Conservation (phyloP, 2,888 invertebrate genomes). For the Mongoloraphidia duomilia region DNA sequence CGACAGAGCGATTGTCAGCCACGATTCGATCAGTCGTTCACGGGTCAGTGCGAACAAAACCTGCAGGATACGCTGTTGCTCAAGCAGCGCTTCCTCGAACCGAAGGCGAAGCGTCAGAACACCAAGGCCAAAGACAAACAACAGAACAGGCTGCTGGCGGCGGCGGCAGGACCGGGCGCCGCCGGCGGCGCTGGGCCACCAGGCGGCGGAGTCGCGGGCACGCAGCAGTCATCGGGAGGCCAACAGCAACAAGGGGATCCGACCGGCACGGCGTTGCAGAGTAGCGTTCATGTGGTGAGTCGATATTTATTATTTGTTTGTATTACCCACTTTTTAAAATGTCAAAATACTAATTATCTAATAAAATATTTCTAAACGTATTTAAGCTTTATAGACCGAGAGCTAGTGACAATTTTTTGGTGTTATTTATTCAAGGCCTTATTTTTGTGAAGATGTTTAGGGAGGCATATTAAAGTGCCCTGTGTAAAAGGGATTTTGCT, state of each 20-base stretch:
- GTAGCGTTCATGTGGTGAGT: constrained; percentile 65
- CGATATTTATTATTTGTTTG: too few relatives aligned
- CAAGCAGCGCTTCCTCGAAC: constrained; percentile 81
- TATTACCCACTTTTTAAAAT: too few relatives aligned
- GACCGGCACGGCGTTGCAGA: constrained; percentile 36
- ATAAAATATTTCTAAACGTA: too few relatives aligned
- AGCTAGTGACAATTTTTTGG: too few relatives aligned
- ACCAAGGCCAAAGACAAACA: constrained; percentile 65
- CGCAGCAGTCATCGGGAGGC: constrained; percentile 1
- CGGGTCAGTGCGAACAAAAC: constrained; percentile 78
- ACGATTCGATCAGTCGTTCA: constrained; percentile 77
- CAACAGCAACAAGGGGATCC: constrained; percentile 14
- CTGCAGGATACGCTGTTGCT: constrained; percentile 76
- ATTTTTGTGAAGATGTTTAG: too few relatives aligned
- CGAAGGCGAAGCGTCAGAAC: constrained; percentile 75
- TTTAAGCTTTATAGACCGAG: too few relatives aligned
- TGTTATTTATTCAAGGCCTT: too few relatives aligned
- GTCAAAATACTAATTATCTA: too few relatives aligned
- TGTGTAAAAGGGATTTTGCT: too few relatives aligned
- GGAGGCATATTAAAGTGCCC: too few relatives aligned
- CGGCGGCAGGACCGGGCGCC: constrained; percentile 33
- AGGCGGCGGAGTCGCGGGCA: constrained; percentile 15
- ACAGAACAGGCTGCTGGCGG: constrained; percentile 28
- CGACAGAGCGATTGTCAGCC: constrained; percentile 77
- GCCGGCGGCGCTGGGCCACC: constrained; percentile 16